Conservation (phyloP, 92 coral and sea anemone species). For the Umimayanthus chanpuru region DNA sequence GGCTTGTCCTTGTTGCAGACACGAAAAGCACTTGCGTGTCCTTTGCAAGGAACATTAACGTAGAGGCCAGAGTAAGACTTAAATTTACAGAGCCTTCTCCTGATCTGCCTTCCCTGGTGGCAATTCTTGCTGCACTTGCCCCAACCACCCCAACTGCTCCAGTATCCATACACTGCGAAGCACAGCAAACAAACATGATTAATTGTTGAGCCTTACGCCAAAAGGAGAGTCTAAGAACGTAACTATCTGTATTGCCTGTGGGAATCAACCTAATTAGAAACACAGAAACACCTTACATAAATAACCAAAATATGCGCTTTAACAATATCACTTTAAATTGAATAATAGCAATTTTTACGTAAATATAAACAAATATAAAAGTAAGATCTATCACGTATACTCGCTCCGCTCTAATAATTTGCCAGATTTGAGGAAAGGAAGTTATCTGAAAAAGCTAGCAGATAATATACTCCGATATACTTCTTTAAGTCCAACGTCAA, state of each 20-base stretch:
- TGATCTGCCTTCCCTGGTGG: slow-evolving; percentile 27
- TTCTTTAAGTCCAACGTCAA: too few relatives aligned
- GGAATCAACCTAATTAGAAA: background rate
- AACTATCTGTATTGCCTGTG: background rate
- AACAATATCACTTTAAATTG: too few relatives aligned
- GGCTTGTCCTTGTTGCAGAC: slow-evolving; percentile 20
- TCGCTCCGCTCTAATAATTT: too few relatives aligned
- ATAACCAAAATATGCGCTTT: too few relatives aligned
- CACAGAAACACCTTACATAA: background rate
- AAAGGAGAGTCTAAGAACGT: background rate
- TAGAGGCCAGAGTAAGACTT: slow-evolving; percentile 33
- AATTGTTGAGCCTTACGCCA: too few relatives aligned
- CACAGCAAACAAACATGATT: background rate
- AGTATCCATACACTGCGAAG: slow-evolving; percentile 8
- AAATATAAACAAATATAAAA: too few relatives aligned
- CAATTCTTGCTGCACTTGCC: slow-evolving; percentile 38
- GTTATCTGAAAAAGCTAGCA: too few relatives aligned
- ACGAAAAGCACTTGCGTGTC: slow-evolving; percentile 23
- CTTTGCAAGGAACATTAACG: slow-evolving; percentile 37
- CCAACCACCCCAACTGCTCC: slow-evolving; percentile 30
- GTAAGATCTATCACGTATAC: too few relatives aligned
- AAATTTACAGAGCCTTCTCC: slow-evolving; percentile 11
- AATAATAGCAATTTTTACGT: too few relatives aligned
- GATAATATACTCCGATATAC: too few relatives aligned
- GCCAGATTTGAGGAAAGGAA: too few relatives aligned